Conservation (phyloP, 2,797 vertebrate species). For the Thalassophryne amazonica region DNA sequence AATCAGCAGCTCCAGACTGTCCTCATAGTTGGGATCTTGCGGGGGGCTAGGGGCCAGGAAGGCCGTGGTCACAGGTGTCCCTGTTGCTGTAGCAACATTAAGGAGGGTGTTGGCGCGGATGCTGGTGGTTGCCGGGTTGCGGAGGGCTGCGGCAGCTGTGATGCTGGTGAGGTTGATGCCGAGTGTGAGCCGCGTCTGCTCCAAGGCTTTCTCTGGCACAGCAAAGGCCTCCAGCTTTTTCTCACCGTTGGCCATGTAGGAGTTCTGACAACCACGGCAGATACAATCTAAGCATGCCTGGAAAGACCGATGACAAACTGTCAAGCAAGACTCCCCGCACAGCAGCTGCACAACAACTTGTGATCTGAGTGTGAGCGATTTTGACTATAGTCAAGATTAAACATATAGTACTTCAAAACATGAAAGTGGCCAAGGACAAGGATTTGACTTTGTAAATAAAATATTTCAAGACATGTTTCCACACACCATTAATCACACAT, state of each 20-base stretch:
- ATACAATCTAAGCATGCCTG: conserved; percentile 98
- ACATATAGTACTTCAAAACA: too few relatives aligned
- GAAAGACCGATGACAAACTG: not conserved
- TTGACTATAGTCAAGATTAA: not conserved
- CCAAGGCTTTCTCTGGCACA: conserved; percentile 98
- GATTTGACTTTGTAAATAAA: not conserved
- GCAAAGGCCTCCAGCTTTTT: conserved; percentile 99
- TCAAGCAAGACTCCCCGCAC: not conserved
- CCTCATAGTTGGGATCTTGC: conserved; percentile 89
- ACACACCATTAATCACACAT: not conserved
- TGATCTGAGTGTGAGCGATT: not conserved
- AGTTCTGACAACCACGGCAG: conserved; percentile 99
- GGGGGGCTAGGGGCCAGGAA: conserved; percentile 92
- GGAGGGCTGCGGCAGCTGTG: conserved; percentile 70
- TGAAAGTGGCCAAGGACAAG: too few relatives aligned
- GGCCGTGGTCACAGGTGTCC: conserved; percentile 85
- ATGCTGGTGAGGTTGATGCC: conserved; percentile 99
- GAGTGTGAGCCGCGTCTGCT: conserved; percentile 98
- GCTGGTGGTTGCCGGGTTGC: conserved; percentile 90
- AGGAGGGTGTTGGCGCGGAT: conserved; percentile 86
- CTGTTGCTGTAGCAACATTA: conserved; percentile 85
- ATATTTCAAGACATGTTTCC: not conserved
- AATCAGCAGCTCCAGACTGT: conserved; percentile 94
- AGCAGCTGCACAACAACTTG: not conserved
- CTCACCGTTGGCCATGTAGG: conserved; percentile 99